Evolutionary conservation across 2,797 vertebrate genomes (phyloP).

Genomic region (Parotocinclus haroldoi): DNA sequence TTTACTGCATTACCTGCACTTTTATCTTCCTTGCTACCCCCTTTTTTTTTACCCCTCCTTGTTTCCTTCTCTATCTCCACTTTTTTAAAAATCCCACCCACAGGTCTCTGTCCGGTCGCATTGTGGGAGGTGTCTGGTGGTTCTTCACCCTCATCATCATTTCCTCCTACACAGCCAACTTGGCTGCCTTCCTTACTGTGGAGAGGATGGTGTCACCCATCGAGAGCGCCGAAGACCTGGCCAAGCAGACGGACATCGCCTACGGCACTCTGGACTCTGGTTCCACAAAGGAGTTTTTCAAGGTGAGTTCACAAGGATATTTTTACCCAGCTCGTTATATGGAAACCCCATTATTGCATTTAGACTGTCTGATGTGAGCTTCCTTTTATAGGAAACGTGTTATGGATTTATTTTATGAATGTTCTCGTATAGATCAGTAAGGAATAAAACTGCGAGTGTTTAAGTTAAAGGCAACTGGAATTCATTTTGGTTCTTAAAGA

Average conservation of each 20-base stretch:
- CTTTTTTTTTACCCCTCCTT: constrained; percentile 16
- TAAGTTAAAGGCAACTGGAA: no score
- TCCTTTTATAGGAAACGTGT: no score
- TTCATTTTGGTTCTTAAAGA: no score
- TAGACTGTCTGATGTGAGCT: no score
- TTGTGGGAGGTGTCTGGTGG: constrained; percentile 99
- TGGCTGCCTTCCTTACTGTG: constrained; percentile 98
- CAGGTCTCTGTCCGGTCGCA: constrained; percentile 97
- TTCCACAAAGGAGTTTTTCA: constrained; percentile 98
- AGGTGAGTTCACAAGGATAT: constrained; percentile 79
- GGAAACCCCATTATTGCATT: no score
- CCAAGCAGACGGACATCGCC: constrained; percentile 98
- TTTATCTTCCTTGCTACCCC: no score
- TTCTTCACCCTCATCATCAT: constrained; percentile 99
- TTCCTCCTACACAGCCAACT: constrained; percentile 97
- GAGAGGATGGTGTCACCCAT: constrained; percentile 96
- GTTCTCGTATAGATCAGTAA: no score
- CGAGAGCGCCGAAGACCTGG: constrained; percentile 88
- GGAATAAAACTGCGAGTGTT: no score
- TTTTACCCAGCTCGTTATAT: no score
- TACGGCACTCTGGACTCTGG: constrained; percentile 96
- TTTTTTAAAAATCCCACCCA: not conserved
- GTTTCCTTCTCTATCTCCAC: constrained; percentile 7
- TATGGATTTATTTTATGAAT: no score
- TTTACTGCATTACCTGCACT: constrained; percentile 2